Base-by-base conservation (phyloP, 2,888 invertebrate genomes). In the Osedax frankpressi region DNA sequence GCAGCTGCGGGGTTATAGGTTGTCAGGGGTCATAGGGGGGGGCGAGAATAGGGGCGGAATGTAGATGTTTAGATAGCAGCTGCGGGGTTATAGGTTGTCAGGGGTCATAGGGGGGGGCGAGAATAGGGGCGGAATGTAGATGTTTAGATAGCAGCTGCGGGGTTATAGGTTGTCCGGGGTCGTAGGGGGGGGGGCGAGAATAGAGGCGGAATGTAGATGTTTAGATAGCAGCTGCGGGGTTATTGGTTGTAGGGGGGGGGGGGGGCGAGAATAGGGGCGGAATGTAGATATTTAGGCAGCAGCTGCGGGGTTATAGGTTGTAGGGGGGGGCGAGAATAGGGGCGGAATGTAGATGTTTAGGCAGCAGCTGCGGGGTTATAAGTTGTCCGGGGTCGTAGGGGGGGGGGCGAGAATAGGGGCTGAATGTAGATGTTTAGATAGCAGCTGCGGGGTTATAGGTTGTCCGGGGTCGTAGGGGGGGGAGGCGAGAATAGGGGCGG, bases 201-300 rank as follows among this genome's bases (percentile, higher is more conserved):
- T n/a, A n/a, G n/a, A 44, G 44, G 6, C 11, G 6, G 44, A 11
- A 44, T 86, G 86, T 83, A 91, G 70, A 89, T 88, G 82, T 95
- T 94, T 74, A 90, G 83, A 82, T 89, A 0, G 96, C 94, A 60
- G 89, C 86, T 2, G 90, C 80, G 86, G 93, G 90, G n/a, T 90
- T 90, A 80, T 90, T 88, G 2, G 91, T 44, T n/a, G n/a, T n/a
- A n/a, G n/a, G n/a, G n/a, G n/a, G 19, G 6, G 6, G 44, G 44
- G 44, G 44, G 44, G 44, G 44, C 19, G 6, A 44, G 44, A 19
- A 44, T 6, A 19, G 44, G 44, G 44, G 6, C 44, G 44, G 11
- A n/a, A n/a, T n/a, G n/a, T n/a, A n/a, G n/a, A n/a, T n/a, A n/a
- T n/a, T n/a, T n/a, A n/a, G n/a, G n/a, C n/a, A n/a, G n/a, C n/a